These are phyloP conservation scores for Sphenopsis melanotis DNA, from an alignment of 2,797 vertebrate species.

Conservation along the genomic window DNA sequence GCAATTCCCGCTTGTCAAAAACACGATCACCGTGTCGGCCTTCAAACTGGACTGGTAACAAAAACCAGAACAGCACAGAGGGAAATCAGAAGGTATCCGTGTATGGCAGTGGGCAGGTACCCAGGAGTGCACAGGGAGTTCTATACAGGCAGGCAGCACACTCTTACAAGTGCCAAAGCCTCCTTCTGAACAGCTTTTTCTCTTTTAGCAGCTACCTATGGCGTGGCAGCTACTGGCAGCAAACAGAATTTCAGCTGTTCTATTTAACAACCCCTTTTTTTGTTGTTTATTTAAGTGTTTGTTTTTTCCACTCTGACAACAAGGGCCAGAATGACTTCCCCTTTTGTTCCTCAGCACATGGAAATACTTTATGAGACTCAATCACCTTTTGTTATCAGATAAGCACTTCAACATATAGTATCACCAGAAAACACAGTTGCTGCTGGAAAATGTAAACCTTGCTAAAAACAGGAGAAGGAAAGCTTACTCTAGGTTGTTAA, in stretches of 20 bases:
- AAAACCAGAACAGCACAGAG: neutral
- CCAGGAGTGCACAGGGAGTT: neutral
- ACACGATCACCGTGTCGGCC: conserved; percentile 78
- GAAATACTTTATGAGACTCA: neutral
- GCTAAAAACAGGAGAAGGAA: neutral
- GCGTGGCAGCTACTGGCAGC: neutral
- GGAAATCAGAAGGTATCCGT: neutral
- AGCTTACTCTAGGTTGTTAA: neutral
- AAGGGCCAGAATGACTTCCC: neutral
- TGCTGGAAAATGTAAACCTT: neutral
- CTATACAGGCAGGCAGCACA: neutral
- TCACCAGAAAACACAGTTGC: neutral
- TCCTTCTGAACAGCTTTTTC: neutral
- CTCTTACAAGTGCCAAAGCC: neutral
- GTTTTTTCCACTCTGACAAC: neutral
- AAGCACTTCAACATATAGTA: neutral
- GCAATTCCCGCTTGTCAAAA: conserved; percentile 88
- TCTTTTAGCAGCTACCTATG: neutral
- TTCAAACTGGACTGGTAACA: conserved; percentile 81
- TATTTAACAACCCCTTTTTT: neutral
- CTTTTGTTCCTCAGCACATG: neutral
- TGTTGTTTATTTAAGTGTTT: neutral
- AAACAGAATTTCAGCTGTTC: neutral
- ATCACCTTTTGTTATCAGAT: neutral
- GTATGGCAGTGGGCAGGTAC: neutral